Evolutionary conservation across 2,113 vertebrate genomes (phyloP).

Genomic region (Ramphastos sulfuratus): DNA sequence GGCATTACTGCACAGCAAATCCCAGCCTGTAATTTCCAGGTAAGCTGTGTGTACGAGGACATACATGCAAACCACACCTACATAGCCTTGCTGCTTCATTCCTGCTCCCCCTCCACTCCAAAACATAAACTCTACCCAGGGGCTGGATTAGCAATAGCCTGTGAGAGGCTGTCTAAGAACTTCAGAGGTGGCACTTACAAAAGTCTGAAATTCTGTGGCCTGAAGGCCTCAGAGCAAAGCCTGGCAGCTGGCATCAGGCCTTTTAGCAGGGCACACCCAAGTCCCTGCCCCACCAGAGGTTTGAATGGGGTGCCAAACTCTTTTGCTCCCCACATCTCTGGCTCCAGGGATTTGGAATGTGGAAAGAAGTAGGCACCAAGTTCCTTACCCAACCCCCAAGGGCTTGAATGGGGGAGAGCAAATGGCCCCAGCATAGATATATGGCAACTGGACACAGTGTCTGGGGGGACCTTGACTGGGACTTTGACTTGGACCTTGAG

Average conservation of each 20-base stretch:
- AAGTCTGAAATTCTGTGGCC: not conserved
- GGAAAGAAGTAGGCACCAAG: too few relatives aligned
- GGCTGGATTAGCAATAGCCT: not conserved
- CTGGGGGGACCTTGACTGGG: too few relatives aligned
- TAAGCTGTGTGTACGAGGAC: not conserved
- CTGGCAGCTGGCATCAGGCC: fast-evolving
- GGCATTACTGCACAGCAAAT: not conserved
- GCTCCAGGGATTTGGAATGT: too few relatives aligned
- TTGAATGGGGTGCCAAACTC: too few relatives aligned
- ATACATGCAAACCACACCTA: fast-evolving
- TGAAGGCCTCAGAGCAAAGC: not conserved
- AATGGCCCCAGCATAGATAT: too few relatives aligned
- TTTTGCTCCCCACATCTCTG: not conserved
- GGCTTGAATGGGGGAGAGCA: too few relatives aligned
- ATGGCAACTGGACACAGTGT: too few relatives aligned
- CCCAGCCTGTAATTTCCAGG: not conserved
- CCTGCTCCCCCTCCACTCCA: not conserved
- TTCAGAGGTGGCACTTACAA: not conserved
- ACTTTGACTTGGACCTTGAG: too few relatives aligned
- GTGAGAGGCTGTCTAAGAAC: constrained; percentile 3
- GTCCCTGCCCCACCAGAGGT: too few relatives aligned
- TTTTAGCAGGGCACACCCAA: too few relatives aligned
- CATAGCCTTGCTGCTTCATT: not conserved
- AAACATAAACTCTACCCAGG: not conserved
- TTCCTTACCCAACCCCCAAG: too few relatives aligned